These are phyloP conservation scores for Dusona sp. DNA, from an alignment of 2,888 invertebrate species.

Conservation along the genomic window DNA sequence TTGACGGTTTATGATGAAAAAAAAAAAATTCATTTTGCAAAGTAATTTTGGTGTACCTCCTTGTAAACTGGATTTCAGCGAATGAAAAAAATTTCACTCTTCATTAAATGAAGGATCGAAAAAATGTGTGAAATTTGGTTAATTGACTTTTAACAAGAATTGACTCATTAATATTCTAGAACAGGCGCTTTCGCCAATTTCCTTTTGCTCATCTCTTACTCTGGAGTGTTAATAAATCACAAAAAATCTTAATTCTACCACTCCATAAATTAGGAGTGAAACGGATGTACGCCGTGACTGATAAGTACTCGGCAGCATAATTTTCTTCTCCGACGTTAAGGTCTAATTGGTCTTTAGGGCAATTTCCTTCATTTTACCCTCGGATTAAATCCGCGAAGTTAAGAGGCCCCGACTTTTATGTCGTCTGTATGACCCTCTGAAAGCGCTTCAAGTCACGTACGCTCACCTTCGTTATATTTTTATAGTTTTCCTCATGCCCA, in stretches of 20 bases:
- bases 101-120: not conserved
- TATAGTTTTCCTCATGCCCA: not conserved
- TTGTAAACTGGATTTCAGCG: too few relatives aligned
- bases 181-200: not conserved
- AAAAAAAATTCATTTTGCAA: not conserved
- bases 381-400: slow-evolving; percentile 18
- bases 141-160: not conserved
- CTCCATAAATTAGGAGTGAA: slow-evolving; percentile 9
- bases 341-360: slow-evolving; percentile 51
- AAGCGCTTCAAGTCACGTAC: slow-evolving; percentile 41
- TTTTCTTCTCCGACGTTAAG: slow-evolving; percentile 28
- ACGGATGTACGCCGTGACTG: slow-evolving; percentile 25
- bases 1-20: not conserved
- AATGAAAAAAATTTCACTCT: not conserved
- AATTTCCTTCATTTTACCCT: slow-evolving; percentile 52
- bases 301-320: slow-evolving; percentile 21
- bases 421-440: slow-evolving; percentile 11
- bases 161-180: not conserved
- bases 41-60: not conserved
- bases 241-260: not conserved
- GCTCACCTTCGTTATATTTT: slow-evolving; percentile 28
- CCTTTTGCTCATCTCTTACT: not conserved
- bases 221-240: slow-evolving; percentile 7
- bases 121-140: not conserved
- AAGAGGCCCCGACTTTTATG: slow-evolving; percentile 20